Conservation (phyloP, 2,888 invertebrate genomes). For the Tinea semifulvella region DNA sequence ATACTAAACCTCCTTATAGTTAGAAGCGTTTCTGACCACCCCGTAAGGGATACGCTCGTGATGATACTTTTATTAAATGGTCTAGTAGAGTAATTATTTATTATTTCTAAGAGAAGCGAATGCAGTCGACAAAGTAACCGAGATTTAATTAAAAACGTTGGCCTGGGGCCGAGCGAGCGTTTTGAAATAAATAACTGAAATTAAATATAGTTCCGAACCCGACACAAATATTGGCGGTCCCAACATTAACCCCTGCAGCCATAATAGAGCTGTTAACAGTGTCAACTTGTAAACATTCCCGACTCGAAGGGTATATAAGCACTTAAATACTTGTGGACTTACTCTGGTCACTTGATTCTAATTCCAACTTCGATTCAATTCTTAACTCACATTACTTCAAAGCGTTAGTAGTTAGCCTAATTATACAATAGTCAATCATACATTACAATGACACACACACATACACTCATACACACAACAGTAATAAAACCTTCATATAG, state of each 20-base stretch:
- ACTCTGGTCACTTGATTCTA: too few relatives aligned
- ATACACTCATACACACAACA: too few relatives aligned
- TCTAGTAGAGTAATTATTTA: too few relatives aligned
- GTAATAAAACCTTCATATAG: too few relatives aligned
- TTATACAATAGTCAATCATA: too few relatives aligned
- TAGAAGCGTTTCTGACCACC: too few relatives aligned
- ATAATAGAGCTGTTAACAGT: slow-evolving; percentile 4
- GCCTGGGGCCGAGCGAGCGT: not conserved
- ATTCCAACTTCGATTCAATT: too few relatives aligned
- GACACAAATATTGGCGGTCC: slow-evolving; percentile 10
- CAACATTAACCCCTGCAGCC: slow-evolving; percentile 8
- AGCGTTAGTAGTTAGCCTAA: too few relatives aligned
- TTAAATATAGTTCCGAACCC: not conserved
- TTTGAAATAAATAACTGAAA: slow-evolving; percentile 5
- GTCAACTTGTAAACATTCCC: slow-evolving; percentile 4
- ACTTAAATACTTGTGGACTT: not conserved
- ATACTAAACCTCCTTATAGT: too few relatives aligned
- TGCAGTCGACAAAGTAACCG: slow-evolving; percentile 5
- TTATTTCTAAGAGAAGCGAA: not conserved
- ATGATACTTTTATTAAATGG: too few relatives aligned
- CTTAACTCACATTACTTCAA: too few relatives aligned
- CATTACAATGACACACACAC: too few relatives aligned
- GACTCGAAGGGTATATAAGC: not conserved
- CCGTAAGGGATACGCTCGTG: not conserved
- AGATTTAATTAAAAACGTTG: slow-evolving; percentile 9